phyloP scores from a whole-genome alignment of 2,797 vertebrate genomes.

The Remorina albescens region DNA sequence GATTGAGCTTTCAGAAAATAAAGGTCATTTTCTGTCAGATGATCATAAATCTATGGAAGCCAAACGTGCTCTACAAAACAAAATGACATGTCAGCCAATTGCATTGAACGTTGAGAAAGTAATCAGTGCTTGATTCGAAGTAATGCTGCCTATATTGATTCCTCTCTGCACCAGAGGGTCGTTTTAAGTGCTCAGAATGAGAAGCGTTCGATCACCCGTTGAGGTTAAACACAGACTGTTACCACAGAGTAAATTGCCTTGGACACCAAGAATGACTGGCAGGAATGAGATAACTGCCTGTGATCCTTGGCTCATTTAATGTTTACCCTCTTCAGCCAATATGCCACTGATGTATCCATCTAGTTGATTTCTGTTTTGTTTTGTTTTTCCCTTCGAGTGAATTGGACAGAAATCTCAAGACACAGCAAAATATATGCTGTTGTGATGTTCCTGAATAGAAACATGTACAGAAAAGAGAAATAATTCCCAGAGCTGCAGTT shows the following conservation, averaged over 20 bases:
- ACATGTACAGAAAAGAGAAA: too few relatives aligned
- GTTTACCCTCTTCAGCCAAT: constrained; percentile 44
- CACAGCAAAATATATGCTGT: constrained; percentile 20
- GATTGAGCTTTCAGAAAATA: constrained; percentile 31
- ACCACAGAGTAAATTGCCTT: constrained; percentile 46
- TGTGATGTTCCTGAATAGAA: constrained; percentile 17
- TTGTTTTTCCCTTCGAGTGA: constrained; percentile 8
- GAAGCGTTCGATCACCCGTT: constrained; percentile 65
- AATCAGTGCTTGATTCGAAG: constrained; percentile 80
- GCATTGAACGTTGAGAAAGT: constrained; percentile 73
- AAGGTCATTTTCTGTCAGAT: constrained; percentile 57
- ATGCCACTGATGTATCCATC: constrained; percentile 35
- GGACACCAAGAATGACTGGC: constrained; percentile 52
- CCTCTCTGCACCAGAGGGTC: constrained; percentile 49
- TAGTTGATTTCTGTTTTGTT: constrained; percentile 31
- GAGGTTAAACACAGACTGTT: constrained; percentile 72
- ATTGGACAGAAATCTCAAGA: constrained; percentile 33
- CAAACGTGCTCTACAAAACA: constrained; percentile 51
- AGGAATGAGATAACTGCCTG: constrained; percentile 54
- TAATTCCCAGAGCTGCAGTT: too few relatives aligned
- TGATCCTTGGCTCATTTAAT: constrained; percentile 50
- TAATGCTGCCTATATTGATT: constrained; percentile 71
- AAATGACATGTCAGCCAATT: constrained; percentile 60
- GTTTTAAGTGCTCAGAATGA: constrained; percentile 59
- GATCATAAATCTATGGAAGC: constrained; percentile 67